phyloP scores from a whole-genome alignment of 2,888 invertebrate genomes.

The Aleiodes alternator region DNA sequence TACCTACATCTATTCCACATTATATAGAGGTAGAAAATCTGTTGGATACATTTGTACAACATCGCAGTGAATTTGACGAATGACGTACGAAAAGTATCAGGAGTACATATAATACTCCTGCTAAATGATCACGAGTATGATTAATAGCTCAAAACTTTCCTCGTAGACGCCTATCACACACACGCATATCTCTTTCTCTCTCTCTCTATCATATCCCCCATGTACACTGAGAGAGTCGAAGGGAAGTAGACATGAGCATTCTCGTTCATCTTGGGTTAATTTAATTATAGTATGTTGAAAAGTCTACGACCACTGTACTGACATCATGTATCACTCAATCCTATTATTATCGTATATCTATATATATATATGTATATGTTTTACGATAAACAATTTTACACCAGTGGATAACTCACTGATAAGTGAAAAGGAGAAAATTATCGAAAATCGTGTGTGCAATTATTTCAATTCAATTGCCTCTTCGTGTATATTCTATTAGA shows the following conservation, averaged over 20 bases:
- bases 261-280: constrained; percentile 16
- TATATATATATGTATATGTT: neutral
- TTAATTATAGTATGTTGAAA: constrained; percentile 24
- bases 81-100: constrained; percentile 16
- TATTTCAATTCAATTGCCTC: too few relatives aligned
- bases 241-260: constrained; percentile 12
- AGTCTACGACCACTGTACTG: neutral
- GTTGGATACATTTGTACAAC: constrained; percentile 2
- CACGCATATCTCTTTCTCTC: too few relatives aligned
- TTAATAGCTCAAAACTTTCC: constrained; percentile 18
- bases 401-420: neutral
- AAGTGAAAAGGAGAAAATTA: neutral
- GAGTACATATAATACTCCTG: neutral
- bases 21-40: constrained; percentile 12
- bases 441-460: too few relatives aligned
- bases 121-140: constrained; percentile 23
- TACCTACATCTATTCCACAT: neutral
- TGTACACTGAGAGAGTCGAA: neutral
- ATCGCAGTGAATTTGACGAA: constrained; percentile 26
- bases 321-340: constrained; percentile 16
- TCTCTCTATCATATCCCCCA: neutral
- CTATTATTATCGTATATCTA: constrained; percentile 12
- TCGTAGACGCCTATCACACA: constrained; percentile 18
- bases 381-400: neutral
- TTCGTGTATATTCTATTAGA: too few relatives aligned